phyloP scores from a whole-genome alignment of 1,140 invertebrate genomes.

The Caenorhabditis tropicalis region DNA sequence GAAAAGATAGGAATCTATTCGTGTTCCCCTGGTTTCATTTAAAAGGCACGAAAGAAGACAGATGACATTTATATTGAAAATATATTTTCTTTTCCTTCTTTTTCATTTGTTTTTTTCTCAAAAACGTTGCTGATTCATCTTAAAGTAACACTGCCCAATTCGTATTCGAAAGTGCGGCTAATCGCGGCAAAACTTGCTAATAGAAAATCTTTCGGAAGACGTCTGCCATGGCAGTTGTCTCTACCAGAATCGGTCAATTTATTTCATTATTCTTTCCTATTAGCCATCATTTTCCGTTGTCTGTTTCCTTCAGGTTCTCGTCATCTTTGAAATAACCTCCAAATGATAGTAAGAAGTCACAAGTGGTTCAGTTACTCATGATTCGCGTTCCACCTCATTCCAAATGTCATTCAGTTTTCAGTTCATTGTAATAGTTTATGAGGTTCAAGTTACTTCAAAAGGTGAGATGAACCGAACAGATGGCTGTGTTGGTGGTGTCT shows the following conservation, averaged over 20 bases:
- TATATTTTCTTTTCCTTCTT: neutral
- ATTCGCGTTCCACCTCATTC: slow-evolving; percentile 19
- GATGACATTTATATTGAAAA: neutral
- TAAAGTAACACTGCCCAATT: slow-evolving; percentile 4
- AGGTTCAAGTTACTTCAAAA: slow-evolving; percentile 22
- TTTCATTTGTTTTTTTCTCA: neutral
- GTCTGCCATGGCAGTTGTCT: slow-evolving; percentile 30
- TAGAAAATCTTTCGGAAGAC: slow-evolving; percentile 27
- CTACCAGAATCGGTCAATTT: slow-evolving; percentile 34
- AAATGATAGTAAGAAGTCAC: neutral
- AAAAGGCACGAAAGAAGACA: too few species aligned
- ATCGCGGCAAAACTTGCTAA: slow-evolving; percentile 31
- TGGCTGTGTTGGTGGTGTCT: neutral
- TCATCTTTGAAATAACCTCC: neutral
- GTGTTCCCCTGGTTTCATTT: too few species aligned
- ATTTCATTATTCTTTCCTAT: slow-evolving; percentile 18
- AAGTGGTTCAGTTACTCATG: slow-evolving; percentile 17
- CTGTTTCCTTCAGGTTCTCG: neutral
- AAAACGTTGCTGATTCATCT: neutral
- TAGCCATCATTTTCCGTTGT: slow-evolving; percentile 13
- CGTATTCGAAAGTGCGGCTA: slow-evolving; percentile 27
- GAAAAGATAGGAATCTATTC: too few species aligned
- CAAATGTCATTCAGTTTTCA: neutral
- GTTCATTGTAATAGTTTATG: neutral
- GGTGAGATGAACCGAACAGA: neutral